Conservation (phyloP, 2,888 invertebrate genomes). For the Ichneumon xanthorius region DNA sequence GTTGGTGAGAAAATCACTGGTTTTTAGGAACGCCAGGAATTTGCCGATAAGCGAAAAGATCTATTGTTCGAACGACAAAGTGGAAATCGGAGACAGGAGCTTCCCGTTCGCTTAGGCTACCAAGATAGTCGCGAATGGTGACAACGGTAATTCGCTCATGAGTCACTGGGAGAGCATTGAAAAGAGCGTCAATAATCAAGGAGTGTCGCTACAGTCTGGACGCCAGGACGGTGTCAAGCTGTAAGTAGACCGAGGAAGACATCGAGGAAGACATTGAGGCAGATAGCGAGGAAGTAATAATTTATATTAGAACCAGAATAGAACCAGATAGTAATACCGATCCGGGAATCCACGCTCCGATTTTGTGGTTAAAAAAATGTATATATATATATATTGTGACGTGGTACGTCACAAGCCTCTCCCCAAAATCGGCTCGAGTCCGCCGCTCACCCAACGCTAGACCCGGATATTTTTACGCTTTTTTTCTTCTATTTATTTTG, state of each 20-base stretch:
- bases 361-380: background rate
- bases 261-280: too few species aligned
- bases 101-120: constrained; percentile 50
- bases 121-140: constrained; percentile 39
- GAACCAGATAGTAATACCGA: too few species aligned
- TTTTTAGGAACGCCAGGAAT: constrained; percentile 87
- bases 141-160: constrained; percentile 46
- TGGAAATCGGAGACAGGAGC: constrained; percentile 61
- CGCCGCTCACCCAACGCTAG: too few species aligned
- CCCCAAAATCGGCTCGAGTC: too few species aligned
- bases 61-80: constrained; percentile 73
- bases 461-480: too few species aligned
- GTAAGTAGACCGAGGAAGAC: background rate
- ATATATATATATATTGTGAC: too few species aligned
- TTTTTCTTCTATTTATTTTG: too few species aligned
- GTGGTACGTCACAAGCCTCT: too few species aligned
- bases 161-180: constrained; percentile 36
- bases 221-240: constrained; percentile 42
- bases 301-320: too few species aligned
- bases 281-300: too few species aligned
- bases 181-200: constrained; percentile 63
- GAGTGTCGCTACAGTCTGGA: constrained; percentile 67
- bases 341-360: background rate
- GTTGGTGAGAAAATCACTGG: constrained; percentile 86
- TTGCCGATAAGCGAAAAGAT: constrained; percentile 86